Percentiles rank a stretch among this genome's conserved stretches.
Evolutionary conservation across 2,888 invertebrate genomes (phyloP).

Genomic region (Drosophila parthenogenetica): DNA sequence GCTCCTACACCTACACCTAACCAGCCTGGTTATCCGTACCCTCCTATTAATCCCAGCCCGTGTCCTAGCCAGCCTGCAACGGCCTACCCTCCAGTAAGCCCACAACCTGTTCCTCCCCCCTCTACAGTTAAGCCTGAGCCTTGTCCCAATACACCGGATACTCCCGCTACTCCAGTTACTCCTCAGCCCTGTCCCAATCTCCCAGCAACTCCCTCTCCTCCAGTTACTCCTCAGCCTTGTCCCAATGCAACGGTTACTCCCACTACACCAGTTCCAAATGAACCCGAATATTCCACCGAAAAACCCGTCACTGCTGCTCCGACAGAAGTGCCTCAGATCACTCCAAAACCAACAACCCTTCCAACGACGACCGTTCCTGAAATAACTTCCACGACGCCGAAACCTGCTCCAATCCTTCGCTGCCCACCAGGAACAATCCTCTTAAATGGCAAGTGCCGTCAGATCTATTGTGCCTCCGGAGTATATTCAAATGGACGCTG

Average conservation of each 20-base stretch:
- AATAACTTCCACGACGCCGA: slow-evolving; percentile 8
- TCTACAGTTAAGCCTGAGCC: background rate
- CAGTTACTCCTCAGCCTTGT: background rate
- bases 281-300: background rate
- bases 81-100: slow-evolving; percentile 4
- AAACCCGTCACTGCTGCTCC: background rate
- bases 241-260: slow-evolving; percentile 2
- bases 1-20: background rate
- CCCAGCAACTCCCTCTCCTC: background rate
- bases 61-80: slow-evolving; percentile 1
- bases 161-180: slow-evolving; percentile 1
- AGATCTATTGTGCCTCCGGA: slow-evolving; percentile 68
- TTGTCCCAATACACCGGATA: background rate
- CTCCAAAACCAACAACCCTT: background rate
- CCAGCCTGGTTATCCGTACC: slow-evolving; percentile 13
- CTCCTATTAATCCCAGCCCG: slow-evolving; percentile 13
- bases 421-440: slow-evolving; percentile 70
- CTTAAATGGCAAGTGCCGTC: slow-evolving; percentile 60
- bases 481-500: slow-evolving; percentile 61
- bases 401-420: slow-evolving; percentile 35
- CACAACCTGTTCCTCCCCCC: background rate
- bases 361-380: slow-evolving; percentile 21
- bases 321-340: background rate
- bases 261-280: background rate
- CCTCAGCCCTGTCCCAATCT: slow-evolving; percentile 14